These are phyloP conservation scores for Stegana nigrithorax DNA, from an alignment of 2,888 invertebrate genomes.

Conservation along the genomic window DNA sequence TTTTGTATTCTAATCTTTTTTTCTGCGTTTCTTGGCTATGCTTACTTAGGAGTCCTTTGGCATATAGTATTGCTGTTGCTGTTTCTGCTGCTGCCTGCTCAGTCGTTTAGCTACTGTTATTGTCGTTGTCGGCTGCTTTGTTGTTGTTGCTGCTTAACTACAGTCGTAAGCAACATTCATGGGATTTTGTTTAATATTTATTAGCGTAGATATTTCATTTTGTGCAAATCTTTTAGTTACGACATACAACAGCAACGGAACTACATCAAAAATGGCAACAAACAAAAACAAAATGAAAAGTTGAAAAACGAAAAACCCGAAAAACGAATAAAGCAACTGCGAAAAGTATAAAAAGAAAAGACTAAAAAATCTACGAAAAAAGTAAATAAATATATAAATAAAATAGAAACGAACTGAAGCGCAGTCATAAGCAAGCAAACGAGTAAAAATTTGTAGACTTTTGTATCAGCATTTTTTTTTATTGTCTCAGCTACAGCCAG, in stretches of 20 bases:
- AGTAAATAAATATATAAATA: not conserved
- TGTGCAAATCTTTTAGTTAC: not conserved
- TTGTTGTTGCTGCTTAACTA: too few relatives aligned
- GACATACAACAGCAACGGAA: conserved; percentile 6
- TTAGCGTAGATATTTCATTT: conserved; percentile 14
- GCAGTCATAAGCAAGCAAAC: not conserved
- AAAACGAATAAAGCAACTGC: not conserved
- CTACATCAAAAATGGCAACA: not conserved
- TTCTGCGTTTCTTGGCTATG: too few relatives aligned
- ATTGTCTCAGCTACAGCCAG: not conserved
- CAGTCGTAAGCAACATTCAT: not conserved
- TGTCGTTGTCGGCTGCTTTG: not conserved
- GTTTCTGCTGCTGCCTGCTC: not conserved
- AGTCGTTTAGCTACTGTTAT: too few relatives aligned
- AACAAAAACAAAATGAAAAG: not conserved
- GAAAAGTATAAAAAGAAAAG: not conserved
- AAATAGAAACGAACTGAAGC: not conserved
- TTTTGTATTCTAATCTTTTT: too few relatives aligned
- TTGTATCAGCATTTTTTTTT: conserved; percentile 6
- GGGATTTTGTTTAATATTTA: conserved; percentile 10
- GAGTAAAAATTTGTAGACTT: not conserved
- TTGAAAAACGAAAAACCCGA: not conserved
- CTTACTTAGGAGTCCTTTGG: too few relatives aligned
- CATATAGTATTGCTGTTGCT: too few relatives aligned
- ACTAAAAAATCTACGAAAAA: not conserved